Percentiles rank a stretch among this genome's conserved stretches.
Evolutionary conservation across 2,797 vertebrate genomes (phyloP).

Genomic region (Manis javanica): DNA sequence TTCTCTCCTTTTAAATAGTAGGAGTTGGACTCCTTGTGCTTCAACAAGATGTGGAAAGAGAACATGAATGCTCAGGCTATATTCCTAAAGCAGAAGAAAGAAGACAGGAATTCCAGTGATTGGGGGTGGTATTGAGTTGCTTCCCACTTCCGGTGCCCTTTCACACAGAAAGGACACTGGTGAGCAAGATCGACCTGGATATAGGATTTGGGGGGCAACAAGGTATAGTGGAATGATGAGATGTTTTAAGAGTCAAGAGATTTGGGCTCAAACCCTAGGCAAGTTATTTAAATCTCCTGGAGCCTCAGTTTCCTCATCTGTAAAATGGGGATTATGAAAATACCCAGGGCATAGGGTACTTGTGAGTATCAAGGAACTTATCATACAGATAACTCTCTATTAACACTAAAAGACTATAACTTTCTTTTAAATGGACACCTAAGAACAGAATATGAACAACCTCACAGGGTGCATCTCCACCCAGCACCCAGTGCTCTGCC

Average conservation of each 20-base stretch:
- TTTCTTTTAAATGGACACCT: neutral
- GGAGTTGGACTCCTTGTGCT: neutral
- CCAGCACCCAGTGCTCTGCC: neutral
- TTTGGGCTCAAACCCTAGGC: neutral
- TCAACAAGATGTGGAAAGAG: neutral
- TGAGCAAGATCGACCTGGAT: neutral
- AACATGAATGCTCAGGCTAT: neutral
- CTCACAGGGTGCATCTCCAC: neutral
- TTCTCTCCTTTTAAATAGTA: neutral
- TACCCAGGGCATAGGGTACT: neutral
- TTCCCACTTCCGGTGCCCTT: neutral
- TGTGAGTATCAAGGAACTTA: neutral
- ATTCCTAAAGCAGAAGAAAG: neutral
- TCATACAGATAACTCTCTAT: neutral
- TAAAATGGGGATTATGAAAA: neutral
- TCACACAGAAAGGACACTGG: neutral
- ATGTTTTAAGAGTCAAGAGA: neutral
- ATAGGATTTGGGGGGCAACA: neutral
- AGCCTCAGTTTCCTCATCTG: neutral
- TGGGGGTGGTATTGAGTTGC: neutral
- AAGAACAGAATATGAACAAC: neutral
- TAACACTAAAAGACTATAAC: neutral
- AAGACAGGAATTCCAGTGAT: neutral
- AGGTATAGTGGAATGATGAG: neutral
- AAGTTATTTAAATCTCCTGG: conserved; percentile 33